Base-by-base conservation (phyloP, 1,140 invertebrate species). In the Bombus waltoni region DNA sequence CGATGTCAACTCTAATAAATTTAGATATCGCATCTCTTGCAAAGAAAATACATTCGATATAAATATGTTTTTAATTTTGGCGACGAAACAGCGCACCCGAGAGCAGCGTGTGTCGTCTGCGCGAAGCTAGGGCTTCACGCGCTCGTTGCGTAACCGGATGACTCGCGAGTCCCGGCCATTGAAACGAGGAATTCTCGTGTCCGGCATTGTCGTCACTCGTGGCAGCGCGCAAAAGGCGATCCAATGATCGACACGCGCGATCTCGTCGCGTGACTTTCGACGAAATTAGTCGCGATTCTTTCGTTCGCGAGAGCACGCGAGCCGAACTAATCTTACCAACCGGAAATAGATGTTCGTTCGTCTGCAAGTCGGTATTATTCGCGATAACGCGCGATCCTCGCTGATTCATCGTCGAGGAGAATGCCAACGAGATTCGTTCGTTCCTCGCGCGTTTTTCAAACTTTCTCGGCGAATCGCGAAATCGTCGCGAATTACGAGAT, bases 101-200 rank as follows among this genome's bases (percentile, higher is more conserved):
- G 11, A 62, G 28, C 28, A n/a, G 28, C 28, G 59, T n/a, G 11
- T n/a, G 5, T 62, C 59, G 28, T 13, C 28, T n/a, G 28, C 59
- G 11, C 59, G 59, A n/a, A n/a, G 11, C 59, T n/a, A 62, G 0
- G 1, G 0, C 4, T 62, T 62, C 28, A n/a, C 59, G 59, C 59
- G 22, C n/a, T 35, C 44, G 72, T 83, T 83, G 44, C 81, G 62
- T 35, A 76, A 83, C 66, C 72, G 81, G 22, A 68, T 83, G 72
- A 83, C 72, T 83, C 72, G 81, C 62, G 59, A 73, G 68, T 76
- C 35, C 22, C 59, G 44, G 22, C 40, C 25, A 47, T 66, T 53
- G 22, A 47, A 76, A 32, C 47, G 59, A 18, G n/a, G 32, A 66
- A 74, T 32, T 73, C 32, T n/a, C 22, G 57, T 32, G 57, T 15